These are phyloP conservation scores for Perca fluviatilis DNA, from an alignment of 2,113 vertebrate species.

Conservation along the genomic window DNA sequence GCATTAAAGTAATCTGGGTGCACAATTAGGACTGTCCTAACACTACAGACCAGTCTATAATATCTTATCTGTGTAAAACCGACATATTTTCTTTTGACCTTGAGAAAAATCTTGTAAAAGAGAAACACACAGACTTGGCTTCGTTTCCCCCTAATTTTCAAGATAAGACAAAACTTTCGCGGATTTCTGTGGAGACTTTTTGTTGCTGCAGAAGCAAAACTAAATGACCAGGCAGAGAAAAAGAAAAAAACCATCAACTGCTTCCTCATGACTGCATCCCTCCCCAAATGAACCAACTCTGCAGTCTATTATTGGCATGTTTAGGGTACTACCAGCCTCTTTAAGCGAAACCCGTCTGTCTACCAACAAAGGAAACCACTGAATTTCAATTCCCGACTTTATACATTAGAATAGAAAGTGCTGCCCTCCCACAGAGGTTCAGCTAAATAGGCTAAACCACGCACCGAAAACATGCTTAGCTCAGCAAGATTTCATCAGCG, in stretches of 20 bases:
- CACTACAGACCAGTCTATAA: not conserved
- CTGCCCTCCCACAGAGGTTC: not conserved
- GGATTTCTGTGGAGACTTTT: not conserved
- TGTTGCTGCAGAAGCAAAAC: slow-evolving; percentile 24
- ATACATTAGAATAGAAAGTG: not conserved
- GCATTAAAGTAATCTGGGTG: not conserved
- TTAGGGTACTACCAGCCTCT: not conserved
- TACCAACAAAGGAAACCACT: slow-evolving; percentile 20
- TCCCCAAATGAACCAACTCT: not conserved
- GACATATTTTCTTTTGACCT: no score
- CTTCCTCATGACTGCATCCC: slow-evolving; percentile 19
- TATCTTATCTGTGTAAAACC: not conserved
- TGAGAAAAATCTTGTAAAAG: not conserved
- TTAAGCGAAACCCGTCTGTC: not conserved
- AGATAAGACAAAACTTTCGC: not conserved
- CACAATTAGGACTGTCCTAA: not conserved
- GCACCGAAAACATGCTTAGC: not conserved
- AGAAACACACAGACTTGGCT: not conserved
- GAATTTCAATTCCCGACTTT: slow-evolving; percentile 21
- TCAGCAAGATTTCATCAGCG: slow-evolving; percentile 2
- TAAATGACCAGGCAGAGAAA: not conserved
- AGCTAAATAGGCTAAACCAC: not conserved
- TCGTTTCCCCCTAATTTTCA: not conserved
- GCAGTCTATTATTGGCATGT: not conserved
- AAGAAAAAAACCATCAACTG: not conserved